Evolutionary conservation across 2,113 vertebrate species (phyloP).

Genomic region (Lucifuga dentata): DNA sequence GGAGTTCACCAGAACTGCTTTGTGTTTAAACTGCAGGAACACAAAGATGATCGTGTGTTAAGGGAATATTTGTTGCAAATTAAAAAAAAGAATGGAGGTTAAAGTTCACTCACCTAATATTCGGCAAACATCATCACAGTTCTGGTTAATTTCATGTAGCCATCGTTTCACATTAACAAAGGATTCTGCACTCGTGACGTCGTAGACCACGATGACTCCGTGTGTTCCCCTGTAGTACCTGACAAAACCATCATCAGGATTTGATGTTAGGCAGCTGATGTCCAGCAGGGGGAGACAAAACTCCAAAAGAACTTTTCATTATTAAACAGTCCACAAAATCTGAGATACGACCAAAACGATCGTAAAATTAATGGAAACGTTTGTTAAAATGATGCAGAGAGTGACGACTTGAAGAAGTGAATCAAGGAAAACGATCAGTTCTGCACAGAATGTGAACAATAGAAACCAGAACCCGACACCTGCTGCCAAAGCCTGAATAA

Average conservation of each 20-base stretch:
- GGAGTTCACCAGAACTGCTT: not conserved
- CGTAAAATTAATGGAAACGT: too few relatives aligned
- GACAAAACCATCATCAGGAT: slow-evolving; percentile 14
- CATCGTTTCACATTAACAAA: slow-evolving; percentile 99
- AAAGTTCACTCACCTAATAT: slow-evolving; percentile 89
- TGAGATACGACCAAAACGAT: too few relatives aligned
- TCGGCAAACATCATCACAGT: slow-evolving; percentile 97
- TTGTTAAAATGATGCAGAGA: not conserved
- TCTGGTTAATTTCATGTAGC: slow-evolving; percentile 99
- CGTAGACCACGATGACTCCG: slow-evolving; percentile 98
- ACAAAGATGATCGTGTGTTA: not conserved
- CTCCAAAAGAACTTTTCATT: too few relatives aligned
- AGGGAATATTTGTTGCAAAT: too few relatives aligned
- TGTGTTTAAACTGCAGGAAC: too few relatives aligned
- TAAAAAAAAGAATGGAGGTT: not conserved
- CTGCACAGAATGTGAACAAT: not conserved
- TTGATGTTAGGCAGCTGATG: not conserved
- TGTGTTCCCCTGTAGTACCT: slow-evolving; percentile 99
- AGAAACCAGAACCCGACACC: slow-evolving; percentile 3
- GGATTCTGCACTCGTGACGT: slow-evolving; percentile 97
- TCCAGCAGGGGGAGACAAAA: slow-evolving; percentile 42
- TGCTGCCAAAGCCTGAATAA: slow-evolving; percentile 25
- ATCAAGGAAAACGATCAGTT: slow-evolving; percentile 1
- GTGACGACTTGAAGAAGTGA: not conserved
- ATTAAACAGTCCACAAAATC: too few relatives aligned